Conservation (phyloP, 2,113 vertebrate species). For the Salvator merianae region DNA sequence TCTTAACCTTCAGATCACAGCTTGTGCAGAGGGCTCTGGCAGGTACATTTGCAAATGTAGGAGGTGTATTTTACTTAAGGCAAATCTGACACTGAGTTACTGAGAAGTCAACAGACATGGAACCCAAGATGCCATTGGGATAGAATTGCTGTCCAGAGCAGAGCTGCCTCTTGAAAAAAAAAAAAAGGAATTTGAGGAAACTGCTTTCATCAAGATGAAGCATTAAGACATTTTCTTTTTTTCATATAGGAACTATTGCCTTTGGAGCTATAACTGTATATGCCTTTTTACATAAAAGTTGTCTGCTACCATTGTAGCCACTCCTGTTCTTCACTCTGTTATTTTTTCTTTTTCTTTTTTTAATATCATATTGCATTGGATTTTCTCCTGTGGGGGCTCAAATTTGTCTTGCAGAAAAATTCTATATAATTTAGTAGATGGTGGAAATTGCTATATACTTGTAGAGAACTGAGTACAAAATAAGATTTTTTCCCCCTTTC, state of each 20-base stretch:
- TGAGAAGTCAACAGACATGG: conserved; percentile 2
- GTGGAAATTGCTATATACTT: neutral
- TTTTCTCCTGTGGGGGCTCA: neutral
- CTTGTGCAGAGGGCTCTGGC: neutral
- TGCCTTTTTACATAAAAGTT: neutral
- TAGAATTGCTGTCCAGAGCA: neutral
- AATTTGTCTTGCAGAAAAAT: neutral
- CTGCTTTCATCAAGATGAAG: conserved; percentile 19
- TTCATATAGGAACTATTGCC: conserved; percentile 12
- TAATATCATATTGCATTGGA: neutral
- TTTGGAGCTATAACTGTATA: conserved; percentile 16
- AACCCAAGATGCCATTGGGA: neutral
- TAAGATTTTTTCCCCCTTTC: neutral
- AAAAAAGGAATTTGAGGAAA: conserved; percentile 1
- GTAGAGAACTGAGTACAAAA: neutral
- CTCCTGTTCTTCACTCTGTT: too few relatives aligned
- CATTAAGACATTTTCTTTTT: conserved; percentile 25
- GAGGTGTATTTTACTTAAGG: conserved; percentile 9
- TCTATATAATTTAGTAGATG: conserved; percentile 5
- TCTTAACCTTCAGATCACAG: conserved; percentile 35
- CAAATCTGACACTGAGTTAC: conserved; percentile 21
- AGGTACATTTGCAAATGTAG: neutral
- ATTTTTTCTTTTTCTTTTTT: neutral
- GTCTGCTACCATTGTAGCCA: neutral
- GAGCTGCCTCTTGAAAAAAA: conserved; percentile 10